These are phyloP conservation scores for Gerris buenoi DNA, from an alignment of 1,140 invertebrate species.

Conservation along the genomic window DNA sequence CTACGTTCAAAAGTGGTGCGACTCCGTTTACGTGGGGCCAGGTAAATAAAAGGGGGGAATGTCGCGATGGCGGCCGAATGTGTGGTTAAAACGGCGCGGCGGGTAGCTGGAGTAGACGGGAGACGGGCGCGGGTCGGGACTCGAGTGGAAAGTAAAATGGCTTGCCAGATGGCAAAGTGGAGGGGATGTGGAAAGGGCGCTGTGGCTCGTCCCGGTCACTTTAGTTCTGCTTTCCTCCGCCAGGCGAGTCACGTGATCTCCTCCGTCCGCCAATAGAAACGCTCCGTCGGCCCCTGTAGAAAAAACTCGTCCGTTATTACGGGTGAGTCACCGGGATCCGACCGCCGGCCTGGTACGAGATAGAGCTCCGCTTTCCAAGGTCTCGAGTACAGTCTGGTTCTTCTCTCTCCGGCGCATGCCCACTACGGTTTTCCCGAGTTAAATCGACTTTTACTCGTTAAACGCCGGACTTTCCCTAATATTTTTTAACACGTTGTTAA, in stretches of 20 bases:
- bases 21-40: neutral
- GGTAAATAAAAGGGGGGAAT: neutral
- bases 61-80: no score
- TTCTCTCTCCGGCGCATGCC: neutral
- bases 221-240: constrained; percentile 6
- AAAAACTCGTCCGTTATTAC: constrained; percentile 10
- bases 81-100: neutral
- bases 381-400: constrained; percentile 14
- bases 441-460: neutral
- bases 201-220: constrained; percentile 3
- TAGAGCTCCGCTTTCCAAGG: constrained; percentile 13
- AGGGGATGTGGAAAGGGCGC: constrained; percentile 2
- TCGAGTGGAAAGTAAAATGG: neutral
- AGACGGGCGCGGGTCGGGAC: neutral
- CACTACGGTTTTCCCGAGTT: neutral
- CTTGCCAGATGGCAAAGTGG: neutral
- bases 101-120: neutral
- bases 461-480: neutral
- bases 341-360: constrained; percentile 5
- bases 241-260: constrained; percentile 10
- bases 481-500: neutral
- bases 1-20: neutral
- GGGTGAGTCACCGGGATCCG: constrained; percentile 4
- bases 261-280: constrained; percentile 8
- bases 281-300: constrained; percentile 1